Conservation (phyloP, 2,113 vertebrate species). For the Cyprinodon brontotheroides region DNA sequence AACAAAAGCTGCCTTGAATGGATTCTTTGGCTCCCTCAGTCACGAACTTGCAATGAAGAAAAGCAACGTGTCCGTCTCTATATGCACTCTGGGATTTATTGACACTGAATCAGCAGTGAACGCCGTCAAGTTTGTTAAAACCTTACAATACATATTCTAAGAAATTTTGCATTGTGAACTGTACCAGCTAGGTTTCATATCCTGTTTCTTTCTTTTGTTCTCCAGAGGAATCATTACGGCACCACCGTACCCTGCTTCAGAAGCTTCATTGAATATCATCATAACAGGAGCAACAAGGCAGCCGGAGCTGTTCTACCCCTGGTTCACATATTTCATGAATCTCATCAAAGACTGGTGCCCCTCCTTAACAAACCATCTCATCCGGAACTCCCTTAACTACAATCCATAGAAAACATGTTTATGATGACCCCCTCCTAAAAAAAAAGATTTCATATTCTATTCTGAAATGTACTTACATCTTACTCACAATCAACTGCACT, state of each 20-base stretch:
- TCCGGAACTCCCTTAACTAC: slow-evolving; percentile 76
- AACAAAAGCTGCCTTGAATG: slow-evolving; percentile 86
- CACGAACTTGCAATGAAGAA: slow-evolving; percentile 85
- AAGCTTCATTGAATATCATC: slow-evolving; percentile 83
- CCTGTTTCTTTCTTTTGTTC: slow-evolving; percentile 18
- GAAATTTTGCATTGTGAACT: background rate
- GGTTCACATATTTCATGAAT: slow-evolving; percentile 64
- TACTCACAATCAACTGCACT: background rate
- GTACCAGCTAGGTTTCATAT: background rate
- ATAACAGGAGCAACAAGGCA: slow-evolving; percentile 71
- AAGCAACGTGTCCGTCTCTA: slow-evolving; percentile 81
- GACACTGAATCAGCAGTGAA: slow-evolving; percentile 79
- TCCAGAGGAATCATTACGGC: slow-evolving; percentile 70
- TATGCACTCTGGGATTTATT: slow-evolving; percentile 85
- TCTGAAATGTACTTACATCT: background rate
- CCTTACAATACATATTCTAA: background rate
- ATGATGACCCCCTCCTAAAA: background rate
- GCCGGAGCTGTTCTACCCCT: slow-evolving; percentile 81
- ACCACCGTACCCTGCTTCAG: slow-evolving; percentile 77
- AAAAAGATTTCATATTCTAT: background rate
- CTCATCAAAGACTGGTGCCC: slow-evolving; percentile 78
- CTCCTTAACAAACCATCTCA: slow-evolving; percentile 44
- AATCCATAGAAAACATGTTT: slow-evolving; percentile 41
- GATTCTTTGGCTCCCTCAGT: slow-evolving; percentile 83
- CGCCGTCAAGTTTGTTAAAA: slow-evolving; percentile 76